Conservation (phyloP, 2,797 vertebrate species). For the Scolopax rusticola region DNA sequence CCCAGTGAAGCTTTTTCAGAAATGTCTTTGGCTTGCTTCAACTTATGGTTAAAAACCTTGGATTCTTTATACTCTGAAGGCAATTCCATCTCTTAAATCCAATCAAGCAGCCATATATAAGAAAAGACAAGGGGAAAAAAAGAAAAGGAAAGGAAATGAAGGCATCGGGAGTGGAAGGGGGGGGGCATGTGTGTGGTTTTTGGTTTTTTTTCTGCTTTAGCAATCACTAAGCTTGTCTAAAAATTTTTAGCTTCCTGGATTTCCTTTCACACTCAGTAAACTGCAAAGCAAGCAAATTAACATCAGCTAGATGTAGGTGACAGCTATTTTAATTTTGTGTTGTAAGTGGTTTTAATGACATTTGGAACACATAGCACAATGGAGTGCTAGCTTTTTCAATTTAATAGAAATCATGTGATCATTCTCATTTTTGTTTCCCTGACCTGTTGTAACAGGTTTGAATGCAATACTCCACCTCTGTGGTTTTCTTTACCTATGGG, state of each 20-base stretch:
- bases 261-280: conserved; percentile 5
- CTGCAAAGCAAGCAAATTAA: background rate
- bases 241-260: background rate
- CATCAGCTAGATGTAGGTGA: background rate
- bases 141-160: background rate
- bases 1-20: background rate
- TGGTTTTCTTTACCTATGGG: background rate
- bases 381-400: background rate
- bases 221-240: background rate
- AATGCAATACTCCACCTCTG: background rate
- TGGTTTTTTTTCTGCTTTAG: background rate
- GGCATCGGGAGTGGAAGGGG: fast-evolving
- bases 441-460: background rate
- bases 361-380: background rate
- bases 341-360: background rate
- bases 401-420: background rate
- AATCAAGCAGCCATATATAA: background rate
- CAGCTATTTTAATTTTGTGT: conserved; percentile 7
- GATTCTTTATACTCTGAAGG: background rate
- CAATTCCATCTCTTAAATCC: background rate
- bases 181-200: too few species aligned
- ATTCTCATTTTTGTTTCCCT: background rate
- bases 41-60: background rate
- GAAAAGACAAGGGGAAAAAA: background rate
- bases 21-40: background rate